Conservation (phyloP, 2,113 vertebrate species). For the Erinaceus europaeus region DNA sequence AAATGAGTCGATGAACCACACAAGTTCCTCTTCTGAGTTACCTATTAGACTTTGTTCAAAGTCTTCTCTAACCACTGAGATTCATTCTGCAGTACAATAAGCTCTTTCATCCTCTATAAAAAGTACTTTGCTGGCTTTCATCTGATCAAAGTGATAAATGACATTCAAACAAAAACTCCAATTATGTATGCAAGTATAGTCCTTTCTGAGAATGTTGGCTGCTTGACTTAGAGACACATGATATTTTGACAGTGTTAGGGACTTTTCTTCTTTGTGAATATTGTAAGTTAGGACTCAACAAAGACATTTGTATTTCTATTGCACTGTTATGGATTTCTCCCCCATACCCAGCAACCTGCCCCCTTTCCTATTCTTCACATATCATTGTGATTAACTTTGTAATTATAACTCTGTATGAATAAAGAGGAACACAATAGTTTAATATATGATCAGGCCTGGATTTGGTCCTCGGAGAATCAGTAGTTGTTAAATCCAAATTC, state of each 20-base stretch:
- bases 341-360: too few species aligned
- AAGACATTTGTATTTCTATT: not conserved
- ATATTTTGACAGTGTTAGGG: not conserved
- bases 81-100: not conserved
- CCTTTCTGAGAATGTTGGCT: not conserved
- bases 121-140: not conserved
- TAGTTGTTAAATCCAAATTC: conserved; percentile 29
- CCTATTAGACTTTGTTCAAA: not conserved
- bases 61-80: not conserved
- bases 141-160: not conserved
- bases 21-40: not conserved
- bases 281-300: not conserved
- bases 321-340: not conserved
- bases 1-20: not conserved
- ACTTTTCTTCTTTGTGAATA: not conserved
- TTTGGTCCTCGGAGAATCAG: not conserved
- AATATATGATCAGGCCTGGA: not conserved
- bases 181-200: not conserved
- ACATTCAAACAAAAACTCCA: not conserved
- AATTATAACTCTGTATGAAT: not conserved
- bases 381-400: conserved; percentile 34
- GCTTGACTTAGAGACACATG: not conserved
- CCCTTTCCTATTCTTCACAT: not conserved
- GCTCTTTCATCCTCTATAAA: not conserved
- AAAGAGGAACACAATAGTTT: not conserved